Conservation (phyloP, 2,113 vertebrate genomes). For the Gorsachius goisagi region DNA sequence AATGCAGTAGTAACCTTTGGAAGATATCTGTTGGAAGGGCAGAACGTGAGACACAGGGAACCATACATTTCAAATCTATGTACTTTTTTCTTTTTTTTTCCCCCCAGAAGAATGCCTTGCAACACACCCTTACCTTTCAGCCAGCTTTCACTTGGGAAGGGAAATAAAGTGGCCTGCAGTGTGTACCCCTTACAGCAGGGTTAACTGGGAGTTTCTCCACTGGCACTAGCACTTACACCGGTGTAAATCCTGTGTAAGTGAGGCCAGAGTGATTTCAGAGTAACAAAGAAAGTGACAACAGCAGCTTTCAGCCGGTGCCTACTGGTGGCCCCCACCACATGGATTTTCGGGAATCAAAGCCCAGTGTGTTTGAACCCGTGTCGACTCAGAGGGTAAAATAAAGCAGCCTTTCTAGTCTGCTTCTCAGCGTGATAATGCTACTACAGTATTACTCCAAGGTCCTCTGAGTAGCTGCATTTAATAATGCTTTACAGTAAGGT, state of each 20-base stretch:
- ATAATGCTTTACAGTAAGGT: slow-evolving; percentile 64
- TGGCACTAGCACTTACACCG: neutral
- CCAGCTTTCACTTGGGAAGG: neutral
- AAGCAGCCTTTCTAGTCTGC: slow-evolving; percentile 43
- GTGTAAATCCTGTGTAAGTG: slow-evolving; percentile 20
- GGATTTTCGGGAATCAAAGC: slow-evolving; percentile 26
- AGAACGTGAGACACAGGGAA: neutral
- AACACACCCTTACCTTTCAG: neutral
- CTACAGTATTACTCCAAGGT: slow-evolving; percentile 24
- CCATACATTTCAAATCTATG: neutral
- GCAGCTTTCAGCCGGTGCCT: slow-evolving; percentile 20
- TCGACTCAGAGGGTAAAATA: neutral
- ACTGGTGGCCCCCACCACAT: neutral
- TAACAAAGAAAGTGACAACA: slow-evolving; percentile 47
- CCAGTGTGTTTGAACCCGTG: neutral
- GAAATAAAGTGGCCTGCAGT: neutral
- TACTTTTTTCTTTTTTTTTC: neutral
- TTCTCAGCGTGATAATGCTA: slow-evolving; percentile 26
- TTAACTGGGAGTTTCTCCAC: neutral
- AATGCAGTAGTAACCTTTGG: neutral
- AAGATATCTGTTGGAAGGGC: neutral
- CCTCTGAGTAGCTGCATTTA: slow-evolving; percentile 49
- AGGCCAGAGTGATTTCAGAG: slow-evolving; percentile 11
- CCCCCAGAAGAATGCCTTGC: neutral
- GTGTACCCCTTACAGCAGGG: neutral